A percentile compares a stretch with the other conserved stretches of the same genome.
phyloP scores from a whole-genome alignment of 2,797 vertebrate genomes.

The Cynodonichthys magdalenae region DNA sequence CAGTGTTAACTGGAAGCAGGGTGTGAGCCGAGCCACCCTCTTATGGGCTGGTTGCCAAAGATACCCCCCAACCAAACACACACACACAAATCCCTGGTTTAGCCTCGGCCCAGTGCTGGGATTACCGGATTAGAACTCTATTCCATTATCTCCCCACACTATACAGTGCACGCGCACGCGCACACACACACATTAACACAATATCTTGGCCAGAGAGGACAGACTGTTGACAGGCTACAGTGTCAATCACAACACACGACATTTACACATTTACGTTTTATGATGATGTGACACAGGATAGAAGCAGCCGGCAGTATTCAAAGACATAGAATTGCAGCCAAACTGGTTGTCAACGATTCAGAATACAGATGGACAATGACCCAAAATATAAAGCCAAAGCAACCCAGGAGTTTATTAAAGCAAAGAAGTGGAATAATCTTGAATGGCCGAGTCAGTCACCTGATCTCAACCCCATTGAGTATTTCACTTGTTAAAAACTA shows the following conservation, averaged over 20 bases:
- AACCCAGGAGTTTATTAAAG: too few relatives aligned
- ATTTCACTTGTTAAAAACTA: too few relatives aligned
- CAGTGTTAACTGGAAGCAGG: slow-evolving; percentile 59
- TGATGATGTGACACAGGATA: too few relatives aligned
- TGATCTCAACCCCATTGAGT: too few relatives aligned
- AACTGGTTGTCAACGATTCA: too few relatives aligned
- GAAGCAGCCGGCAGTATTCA: too few relatives aligned
- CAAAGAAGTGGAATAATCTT: too few relatives aligned
- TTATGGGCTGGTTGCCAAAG: slow-evolving; percentile 65
- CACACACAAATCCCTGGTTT: slow-evolving; percentile 82
- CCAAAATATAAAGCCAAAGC: too few relatives aligned
- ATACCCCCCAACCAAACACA: slow-evolving; percentile 46
- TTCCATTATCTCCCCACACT: slow-evolving; percentile 83
- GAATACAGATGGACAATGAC: too few relatives aligned
- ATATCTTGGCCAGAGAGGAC: slow-evolving; percentile 51
- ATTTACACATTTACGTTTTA: slow-evolving; percentile 55
- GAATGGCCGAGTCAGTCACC: too few relatives aligned
- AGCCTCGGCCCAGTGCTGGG: slow-evolving; percentile 82
- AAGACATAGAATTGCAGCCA: too few relatives aligned
- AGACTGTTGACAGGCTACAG: slow-evolving; percentile 55
- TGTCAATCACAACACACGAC: slow-evolving; percentile 66
- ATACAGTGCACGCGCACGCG: slow-evolving; percentile 42
- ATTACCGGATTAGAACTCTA: slow-evolving; percentile 85
- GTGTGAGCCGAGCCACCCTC: slow-evolving; percentile 62
- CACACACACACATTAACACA: slow-evolving; percentile 32